Conservation (phyloP, 2,888 invertebrate species). For the Villa cingulata region DNA sequence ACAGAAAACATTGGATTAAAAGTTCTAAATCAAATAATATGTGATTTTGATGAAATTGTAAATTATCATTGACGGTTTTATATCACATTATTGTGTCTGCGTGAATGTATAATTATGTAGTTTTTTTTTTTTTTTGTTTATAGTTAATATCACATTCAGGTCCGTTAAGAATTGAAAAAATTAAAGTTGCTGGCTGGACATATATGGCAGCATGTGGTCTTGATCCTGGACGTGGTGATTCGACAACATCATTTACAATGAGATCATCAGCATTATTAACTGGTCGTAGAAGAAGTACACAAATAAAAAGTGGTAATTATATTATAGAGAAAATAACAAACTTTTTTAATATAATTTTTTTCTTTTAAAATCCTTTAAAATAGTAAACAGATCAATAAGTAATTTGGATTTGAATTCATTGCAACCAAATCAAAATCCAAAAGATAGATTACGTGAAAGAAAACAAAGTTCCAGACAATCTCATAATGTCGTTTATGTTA, state of each 20-base stretch:
- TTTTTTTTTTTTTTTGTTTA: neutral
- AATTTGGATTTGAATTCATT: slow-evolving; percentile 6
- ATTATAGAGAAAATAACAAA: no score
- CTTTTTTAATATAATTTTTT: no score
- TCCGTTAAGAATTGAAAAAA: slow-evolving; percentile 68
- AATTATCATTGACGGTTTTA: no score
- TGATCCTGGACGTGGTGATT: slow-evolving; percentile 54
- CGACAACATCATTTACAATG: slow-evolving; percentile 33
- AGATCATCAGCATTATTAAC: slow-evolving; percentile 23
- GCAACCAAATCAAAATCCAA: slow-evolving; percentile 8
- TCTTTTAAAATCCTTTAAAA: neutral
- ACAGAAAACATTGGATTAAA: slow-evolving; percentile 50
- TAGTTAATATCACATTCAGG: slow-evolving; percentile 5
- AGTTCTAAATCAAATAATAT: slow-evolving; percentile 79
- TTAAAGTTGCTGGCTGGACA: slow-evolving; percentile 91
- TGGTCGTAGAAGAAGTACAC: slow-evolving; percentile 31
- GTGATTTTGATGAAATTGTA: slow-evolving; percentile 69
- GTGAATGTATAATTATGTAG: no score
- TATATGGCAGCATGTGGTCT: slow-evolving; percentile 96
- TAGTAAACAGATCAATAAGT: slow-evolving; percentile 24
- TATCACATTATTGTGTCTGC: neutral
- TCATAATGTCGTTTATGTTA: slow-evolving; percentile 39
- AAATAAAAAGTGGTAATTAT: neutral
- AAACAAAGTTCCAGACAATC: slow-evolving; percentile 25
- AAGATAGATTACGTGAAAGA: slow-evolving; percentile 14